Evolutionary conservation across 2,797 vertebrate species (phyloP).

Genomic region (Cyclopterus lumpus): DNA sequence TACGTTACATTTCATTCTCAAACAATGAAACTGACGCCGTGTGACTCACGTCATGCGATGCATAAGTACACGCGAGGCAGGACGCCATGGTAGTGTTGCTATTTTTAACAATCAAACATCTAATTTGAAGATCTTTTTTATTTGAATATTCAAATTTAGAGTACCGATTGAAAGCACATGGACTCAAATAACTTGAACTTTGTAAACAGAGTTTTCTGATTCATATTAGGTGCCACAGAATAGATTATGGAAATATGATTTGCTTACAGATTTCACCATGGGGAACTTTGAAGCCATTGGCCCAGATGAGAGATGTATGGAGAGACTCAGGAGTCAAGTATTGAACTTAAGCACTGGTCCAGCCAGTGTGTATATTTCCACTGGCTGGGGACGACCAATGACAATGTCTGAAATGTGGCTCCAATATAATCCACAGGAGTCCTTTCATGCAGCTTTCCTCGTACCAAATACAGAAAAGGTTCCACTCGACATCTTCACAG

Average conservation of each 20-base stretch:
- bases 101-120: too few species aligned
- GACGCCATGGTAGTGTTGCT: too few species aligned
- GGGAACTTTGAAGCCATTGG: constrained; percentile 10
- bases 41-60: too few species aligned
- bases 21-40: too few species aligned
- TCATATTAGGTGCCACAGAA: constrained; percentile 10
- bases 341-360: constrained; percentile 11
- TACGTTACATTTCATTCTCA: too few species aligned
- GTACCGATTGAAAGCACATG: constrained; percentile 41
- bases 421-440: constrained; percentile 30
- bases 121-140: too few species aligned
- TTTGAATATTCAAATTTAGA: too few species aligned
- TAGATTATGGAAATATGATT: constrained; percentile 12
- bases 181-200: constrained; percentile 23
- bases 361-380: constrained; percentile 19
- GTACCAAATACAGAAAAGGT: not conserved
- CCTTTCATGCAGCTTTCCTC: constrained; percentile 20
- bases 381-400: not conserved
- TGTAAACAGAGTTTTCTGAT: constrained; percentile 21
- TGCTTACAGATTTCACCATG: constrained; percentile 11
- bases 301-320: constrained; percentile 5
- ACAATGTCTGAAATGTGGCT: constrained; percentile 22
- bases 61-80: too few species aligned
- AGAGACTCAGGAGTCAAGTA: constrained; percentile 24
- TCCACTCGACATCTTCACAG: not conserved